Percentiles rank a stretch among this genome's conserved stretches.
Evolutionary conservation across 2,888 invertebrate species (phyloP).

Genomic region (Nymphalis polychloros): DNA sequence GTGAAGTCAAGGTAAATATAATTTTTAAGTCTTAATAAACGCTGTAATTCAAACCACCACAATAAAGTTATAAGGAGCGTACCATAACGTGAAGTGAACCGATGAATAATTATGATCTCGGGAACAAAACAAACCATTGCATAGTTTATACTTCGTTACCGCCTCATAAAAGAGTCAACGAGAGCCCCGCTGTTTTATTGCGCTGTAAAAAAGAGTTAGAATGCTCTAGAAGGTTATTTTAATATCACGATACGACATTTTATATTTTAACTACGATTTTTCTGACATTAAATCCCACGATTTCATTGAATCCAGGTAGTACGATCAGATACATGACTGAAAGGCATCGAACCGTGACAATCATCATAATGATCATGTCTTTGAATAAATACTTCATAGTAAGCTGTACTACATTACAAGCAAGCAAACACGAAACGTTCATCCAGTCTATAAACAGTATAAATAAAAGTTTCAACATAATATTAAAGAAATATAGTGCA

Average conservation of each 20-base stretch:
- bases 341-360: no score
- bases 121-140: conserved; percentile 42
- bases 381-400: no score
- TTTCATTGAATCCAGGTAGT: no score
- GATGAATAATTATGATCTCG: conserved; percentile 39
- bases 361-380: no score
- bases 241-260: conserved; percentile 19
- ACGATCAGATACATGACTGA: no score
- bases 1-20: neutral
- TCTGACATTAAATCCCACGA: no score
- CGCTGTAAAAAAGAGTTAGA: conserved; percentile 48
- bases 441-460: no score
- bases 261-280: conserved; percentile 4
- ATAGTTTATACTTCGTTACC: conserved; percentile 48
- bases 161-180: conserved; percentile 47
- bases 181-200: conserved; percentile 46
- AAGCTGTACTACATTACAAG: no score
- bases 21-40: conserved; percentile 17
- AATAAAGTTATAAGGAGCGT: conserved; percentile 20
- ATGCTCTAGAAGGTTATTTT: conserved; percentile 21
- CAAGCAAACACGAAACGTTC: no score
- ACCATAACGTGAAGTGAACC: conserved; percentile 29
- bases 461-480: no score
- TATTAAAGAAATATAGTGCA: no score
- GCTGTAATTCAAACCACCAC: neutral